phyloP scores from a whole-genome alignment of 2,113 vertebrate genomes.

The Istiophorus platypterus region DNA sequence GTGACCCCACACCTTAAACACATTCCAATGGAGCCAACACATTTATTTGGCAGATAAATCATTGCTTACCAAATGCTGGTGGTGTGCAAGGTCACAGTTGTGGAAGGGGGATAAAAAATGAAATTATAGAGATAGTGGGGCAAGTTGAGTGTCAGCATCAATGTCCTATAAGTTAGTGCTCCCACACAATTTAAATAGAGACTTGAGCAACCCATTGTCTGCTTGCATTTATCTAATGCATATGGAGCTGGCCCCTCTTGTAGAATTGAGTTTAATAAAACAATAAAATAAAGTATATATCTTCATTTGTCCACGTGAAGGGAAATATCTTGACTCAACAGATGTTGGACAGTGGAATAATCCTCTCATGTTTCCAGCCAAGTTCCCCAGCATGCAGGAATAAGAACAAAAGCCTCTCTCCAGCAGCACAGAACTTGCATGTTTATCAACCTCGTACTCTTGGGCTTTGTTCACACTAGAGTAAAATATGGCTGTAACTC shows the following conservation, averaged over 20 bases:
- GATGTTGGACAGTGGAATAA: conserved; percentile 2
- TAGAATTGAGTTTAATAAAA: not conserved
- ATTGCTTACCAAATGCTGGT: conserved; percentile 76
- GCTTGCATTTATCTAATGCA: conserved; percentile 10
- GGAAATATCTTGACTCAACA: not conserved
- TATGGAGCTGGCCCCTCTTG: not conserved
- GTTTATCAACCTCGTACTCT: too few relatives aligned
- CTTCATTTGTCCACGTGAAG: not conserved
- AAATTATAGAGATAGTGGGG: conserved; percentile 65
- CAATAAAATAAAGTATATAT: not conserved
- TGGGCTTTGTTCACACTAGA: too few relatives aligned
- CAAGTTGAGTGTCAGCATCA: conserved; percentile 49
- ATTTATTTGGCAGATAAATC: conserved; percentile 85
- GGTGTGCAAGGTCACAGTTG: conserved; percentile 78
- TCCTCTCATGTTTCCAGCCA: not conserved
- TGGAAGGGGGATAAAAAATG: conserved; percentile 71
- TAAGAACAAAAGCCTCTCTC: too few relatives aligned
- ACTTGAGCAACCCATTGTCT: conserved; percentile 10
- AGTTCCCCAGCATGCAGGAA: not conserved
- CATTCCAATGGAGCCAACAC: conserved; percentile 81
- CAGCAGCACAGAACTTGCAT: too few relatives aligned
- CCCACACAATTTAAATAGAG: conserved; percentile 15
- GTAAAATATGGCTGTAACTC: not conserved
- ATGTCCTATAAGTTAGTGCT: conserved; percentile 24
- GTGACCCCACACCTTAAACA: conserved; percentile 80